These are phyloP conservation scores for Syrphus vitripennis DNA, from an alignment of 2,888 invertebrate species.

Conservation along the genomic window DNA sequence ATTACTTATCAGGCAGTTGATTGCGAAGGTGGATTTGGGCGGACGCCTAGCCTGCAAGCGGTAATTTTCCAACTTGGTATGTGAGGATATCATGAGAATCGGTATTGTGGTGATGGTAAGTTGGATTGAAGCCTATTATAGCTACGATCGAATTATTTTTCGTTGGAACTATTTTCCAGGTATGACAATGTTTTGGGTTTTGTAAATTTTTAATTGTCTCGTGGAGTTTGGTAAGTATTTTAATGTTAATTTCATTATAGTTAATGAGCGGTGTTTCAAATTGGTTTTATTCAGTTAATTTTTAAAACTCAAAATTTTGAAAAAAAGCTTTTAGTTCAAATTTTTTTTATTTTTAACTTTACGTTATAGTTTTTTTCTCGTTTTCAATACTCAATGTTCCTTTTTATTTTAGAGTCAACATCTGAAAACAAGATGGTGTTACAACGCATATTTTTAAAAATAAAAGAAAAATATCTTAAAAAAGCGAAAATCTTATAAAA, in stretches of 20 bases:
- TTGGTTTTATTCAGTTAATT: no score
- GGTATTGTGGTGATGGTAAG: background rate
- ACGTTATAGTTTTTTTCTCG: no score
- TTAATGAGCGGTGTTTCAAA: no score
- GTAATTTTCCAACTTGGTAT: background rate
- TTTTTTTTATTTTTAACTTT: no score
- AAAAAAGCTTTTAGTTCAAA: no score
- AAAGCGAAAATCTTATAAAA: no score
- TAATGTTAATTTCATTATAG: background rate
- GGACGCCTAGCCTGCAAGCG: background rate
- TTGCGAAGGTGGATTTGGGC: conserved; percentile 15
- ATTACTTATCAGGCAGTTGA: conserved; percentile 52
- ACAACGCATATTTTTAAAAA: no score
- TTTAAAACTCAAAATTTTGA: no score
- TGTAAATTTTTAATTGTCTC: conserved; percentile 38
- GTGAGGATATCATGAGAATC: background rate
- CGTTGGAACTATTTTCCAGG: background rate
- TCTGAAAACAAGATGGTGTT: no score
- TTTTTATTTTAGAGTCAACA: no score
- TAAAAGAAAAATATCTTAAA: no score
- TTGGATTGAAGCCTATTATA: background rate
- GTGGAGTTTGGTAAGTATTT: conserved; percentile 26
- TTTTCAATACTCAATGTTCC: no score
- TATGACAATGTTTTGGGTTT: background rate
- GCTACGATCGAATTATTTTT: background rate